Evolutionary conservation across 2,113 vertebrate species (phyloP), one percentile per base, ranked within the genome.

Genomic region (Oncorhynchus kisutch): DNA sequence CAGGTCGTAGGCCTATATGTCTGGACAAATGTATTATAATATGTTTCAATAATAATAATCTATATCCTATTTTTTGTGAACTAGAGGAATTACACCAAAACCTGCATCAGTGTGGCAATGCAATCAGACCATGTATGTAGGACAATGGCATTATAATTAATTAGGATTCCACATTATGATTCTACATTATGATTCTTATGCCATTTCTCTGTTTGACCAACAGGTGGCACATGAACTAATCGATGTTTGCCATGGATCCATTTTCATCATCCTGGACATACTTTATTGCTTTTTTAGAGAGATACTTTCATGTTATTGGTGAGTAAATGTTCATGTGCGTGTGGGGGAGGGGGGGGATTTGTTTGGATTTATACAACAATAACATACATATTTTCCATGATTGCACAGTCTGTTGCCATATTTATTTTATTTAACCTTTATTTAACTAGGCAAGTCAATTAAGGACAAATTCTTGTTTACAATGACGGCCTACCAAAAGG

Each of bases 181-280:
- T 34, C n/a, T 1, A 22, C 59, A 22, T n/a, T 22, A 3, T 22
- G 8, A 22, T 3, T 22, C 20, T 54, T 62, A 22, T 22, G 59
- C 59, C 59, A 67, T 20, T 3, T 39, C 22, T 9, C 5, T 22
- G 13, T 79, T 76, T 59, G 39, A 31, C 68, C 82, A 69, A 72
- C 51, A 84, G 82, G 51, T 76, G 82, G 82, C 68, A 16, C 18
- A 31, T 27, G 20, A 39, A 68, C 48, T 31, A 68, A 25, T 31
- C 12, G 20, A 51, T 16, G 49, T 12, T 67, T 67, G 3, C 12
- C 14, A 67, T 13, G 27, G 9, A 67, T 25, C 7, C 16, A 14
- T 67, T 51, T 16, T 16, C 11, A 51, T 51, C 3, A 18, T 14
- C 51, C 51, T 54, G 16, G 51, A 18, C 51, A 54, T 5, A 5